Percentiles rank a stretch among this genome's conserved stretches.
phyloP scores from a whole-genome alignment of 2,113 vertebrate species.

The Mirounga angustirostris region DNA sequence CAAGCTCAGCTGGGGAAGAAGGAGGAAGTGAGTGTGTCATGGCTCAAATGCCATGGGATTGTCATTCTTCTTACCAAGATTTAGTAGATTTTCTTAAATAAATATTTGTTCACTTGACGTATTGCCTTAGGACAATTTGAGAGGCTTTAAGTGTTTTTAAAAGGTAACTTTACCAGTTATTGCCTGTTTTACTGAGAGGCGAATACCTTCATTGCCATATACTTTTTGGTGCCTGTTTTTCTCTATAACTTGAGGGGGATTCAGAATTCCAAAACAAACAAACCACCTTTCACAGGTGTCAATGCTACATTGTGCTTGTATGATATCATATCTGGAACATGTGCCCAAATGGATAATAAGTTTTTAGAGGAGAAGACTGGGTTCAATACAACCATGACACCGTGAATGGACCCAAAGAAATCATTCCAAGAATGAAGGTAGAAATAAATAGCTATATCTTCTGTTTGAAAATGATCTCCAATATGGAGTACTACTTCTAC shows the following conservation, averaged over 20 bases:
- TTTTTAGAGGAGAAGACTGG: not conserved
- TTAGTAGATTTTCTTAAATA: conserved; percentile 32
- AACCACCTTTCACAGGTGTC: not conserved
- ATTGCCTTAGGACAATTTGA: conserved; percentile 45
- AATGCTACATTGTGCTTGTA: not conserved
- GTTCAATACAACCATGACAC: not conserved
- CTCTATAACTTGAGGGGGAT: not conserved
- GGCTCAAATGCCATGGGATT: not conserved
- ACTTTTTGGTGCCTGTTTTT: not conserved
- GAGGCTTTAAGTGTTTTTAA: not conserved
- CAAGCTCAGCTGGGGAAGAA: not conserved
- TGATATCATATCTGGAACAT: not conserved
- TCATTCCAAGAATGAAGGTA: not conserved
- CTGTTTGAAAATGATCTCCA: not conserved
- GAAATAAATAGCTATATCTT: conserved; percentile 39
- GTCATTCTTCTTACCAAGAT: not conserved
- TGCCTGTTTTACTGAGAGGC: conserved; percentile 11
- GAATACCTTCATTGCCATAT: not conserved
- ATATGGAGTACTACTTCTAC: not conserved
- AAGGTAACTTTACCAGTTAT: not conserved
- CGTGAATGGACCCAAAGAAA: not conserved
- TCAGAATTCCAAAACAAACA: not conserved
- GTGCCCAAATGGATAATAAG: not conserved
- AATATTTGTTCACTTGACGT: conserved; percentile 41
- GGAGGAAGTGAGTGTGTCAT: not conserved